phyloP scores from a whole-genome alignment of 1,140 invertebrate species.

The Bombus fervidus region DNA sequence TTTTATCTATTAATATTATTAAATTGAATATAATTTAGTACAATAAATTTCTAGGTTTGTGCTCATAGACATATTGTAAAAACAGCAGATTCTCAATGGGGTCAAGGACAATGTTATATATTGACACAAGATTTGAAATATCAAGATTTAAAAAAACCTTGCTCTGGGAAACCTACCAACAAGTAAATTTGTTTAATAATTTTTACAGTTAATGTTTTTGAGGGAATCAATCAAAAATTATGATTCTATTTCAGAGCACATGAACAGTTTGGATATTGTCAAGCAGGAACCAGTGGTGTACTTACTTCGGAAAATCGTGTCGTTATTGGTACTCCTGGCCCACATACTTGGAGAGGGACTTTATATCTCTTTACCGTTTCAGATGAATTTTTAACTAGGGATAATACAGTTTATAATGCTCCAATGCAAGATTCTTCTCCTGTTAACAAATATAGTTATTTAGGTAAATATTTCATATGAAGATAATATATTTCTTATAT shows the following conservation, averaged over 20 bases:
- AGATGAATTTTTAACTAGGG: slow-evolving; percentile 88
- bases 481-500: neutral
- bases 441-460: slow-evolving; percentile 95
- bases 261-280: slow-evolving; percentile 95
- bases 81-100: slow-evolving; percentile 89
- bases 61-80: slow-evolving; percentile 93
- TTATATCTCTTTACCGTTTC: slow-evolving; percentile 90
- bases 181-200: slow-evolving; percentile 82
- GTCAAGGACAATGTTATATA: slow-evolving; percentile 94
- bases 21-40: slow-evolving; percentile 32
- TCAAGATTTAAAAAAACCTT: slow-evolving; percentile 90
- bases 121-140: slow-evolving; percentile 89
- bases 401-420: slow-evolving; percentile 90
- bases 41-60: slow-evolving; percentile 88
- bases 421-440: slow-evolving; percentile 87
- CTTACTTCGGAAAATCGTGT: slow-evolving; percentile 91
- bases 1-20: neutral
- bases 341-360: slow-evolving; percentile 94
- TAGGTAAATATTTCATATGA: slow-evolving; percentile 83
- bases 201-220: slow-evolving; percentile 28
- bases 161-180: slow-evolving; percentile 88
- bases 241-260: slow-evolving; percentile 86
- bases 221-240: slow-evolving; percentile 21
- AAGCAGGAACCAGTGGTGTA: slow-evolving; percentile 94
- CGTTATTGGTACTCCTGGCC: slow-evolving; percentile 93